Evolutionary conservation across 53 echinoderm and acorn worm genomes (phyloP).

Genomic region (Paracentrotus lividus): DNA sequence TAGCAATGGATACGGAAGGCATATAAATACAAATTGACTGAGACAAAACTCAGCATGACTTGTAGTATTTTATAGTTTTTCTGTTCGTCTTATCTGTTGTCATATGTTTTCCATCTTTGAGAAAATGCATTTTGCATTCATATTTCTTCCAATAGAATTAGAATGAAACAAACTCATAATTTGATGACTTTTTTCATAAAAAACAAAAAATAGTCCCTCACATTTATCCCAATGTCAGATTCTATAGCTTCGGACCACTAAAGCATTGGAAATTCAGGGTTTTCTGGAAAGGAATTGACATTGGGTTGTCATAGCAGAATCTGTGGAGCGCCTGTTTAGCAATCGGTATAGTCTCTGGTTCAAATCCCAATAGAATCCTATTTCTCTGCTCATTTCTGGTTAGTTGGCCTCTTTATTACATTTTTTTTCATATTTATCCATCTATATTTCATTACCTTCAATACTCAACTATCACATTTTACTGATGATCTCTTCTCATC

Average conservation of each 20-base stretch:
- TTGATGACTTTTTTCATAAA: background rate
- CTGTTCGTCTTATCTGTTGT: background rate
- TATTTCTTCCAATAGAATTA: background rate
- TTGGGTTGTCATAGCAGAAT: no score
- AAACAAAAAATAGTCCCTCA: no score
- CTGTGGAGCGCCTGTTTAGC: no score
- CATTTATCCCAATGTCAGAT: no score
- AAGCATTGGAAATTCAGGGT: no score
- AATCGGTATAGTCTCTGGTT: no score
- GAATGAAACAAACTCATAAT: background rate
- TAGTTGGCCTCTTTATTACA: no score
- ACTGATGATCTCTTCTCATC: background rate
- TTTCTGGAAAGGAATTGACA: no score
- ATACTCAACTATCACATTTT: background rate
- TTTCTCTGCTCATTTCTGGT: no score
- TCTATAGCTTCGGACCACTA: no score
- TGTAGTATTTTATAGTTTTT: background rate
- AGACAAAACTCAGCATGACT: background rate
- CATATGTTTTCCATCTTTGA: background rate
- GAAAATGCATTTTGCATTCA: background rate
- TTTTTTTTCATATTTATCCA: background rate
- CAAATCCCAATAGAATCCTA: no score
- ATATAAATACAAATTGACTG: background rate
- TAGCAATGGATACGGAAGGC: background rate
- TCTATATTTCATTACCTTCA: background rate